Conservation (phyloP, 2,888 invertebrate genomes). For the Zootermopsis nevadensis region DNA sequence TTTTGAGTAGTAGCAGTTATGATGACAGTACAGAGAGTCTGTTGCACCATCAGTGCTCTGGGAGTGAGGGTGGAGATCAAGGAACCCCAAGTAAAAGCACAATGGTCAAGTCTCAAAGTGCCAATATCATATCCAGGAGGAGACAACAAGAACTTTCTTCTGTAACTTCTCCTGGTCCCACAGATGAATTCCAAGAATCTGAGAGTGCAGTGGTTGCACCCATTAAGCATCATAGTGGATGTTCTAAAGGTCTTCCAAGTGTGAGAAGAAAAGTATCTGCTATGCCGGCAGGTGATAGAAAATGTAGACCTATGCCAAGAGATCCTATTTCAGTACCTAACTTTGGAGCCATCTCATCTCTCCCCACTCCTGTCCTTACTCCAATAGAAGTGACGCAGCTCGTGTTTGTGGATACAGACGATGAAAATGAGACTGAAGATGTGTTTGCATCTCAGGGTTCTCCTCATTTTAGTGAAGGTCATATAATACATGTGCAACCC, state of each 20-base stretch:
- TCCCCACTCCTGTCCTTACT: conserved; percentile 74
- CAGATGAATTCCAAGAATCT: conserved; percentile 61
- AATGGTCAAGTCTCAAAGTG: conserved; percentile 65
- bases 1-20: conserved; percentile 72
- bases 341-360: conserved; percentile 69
- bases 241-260: conserved; percentile 35
- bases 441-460: conserved; percentile 24
- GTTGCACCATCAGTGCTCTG: conserved; percentile 36
- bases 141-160: conserved; percentile 60
- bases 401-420: conserved; percentile 78
- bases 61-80: not conserved
- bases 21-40: conserved; percentile 75
- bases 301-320: conserved; percentile 64
- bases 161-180: conserved; percentile 70
- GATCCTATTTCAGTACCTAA: conserved; percentile 82
- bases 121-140: conserved; percentile 61
- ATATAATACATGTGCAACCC: conserved; percentile 55
- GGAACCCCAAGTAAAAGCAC: conserved; percentile 30
- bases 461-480: conserved; percentile 48
- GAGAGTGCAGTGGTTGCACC: conserved; percentile 9
- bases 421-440: conserved; percentile 64
- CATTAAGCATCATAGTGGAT: conserved; percentile 57
- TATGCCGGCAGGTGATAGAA: conserved; percentile 50
- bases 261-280: conserved; percentile 51
- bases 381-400: conserved; percentile 76